Base-by-base conservation (phyloP, 2,888 invertebrate species). In the Pachymerium ferrugineum region DNA sequence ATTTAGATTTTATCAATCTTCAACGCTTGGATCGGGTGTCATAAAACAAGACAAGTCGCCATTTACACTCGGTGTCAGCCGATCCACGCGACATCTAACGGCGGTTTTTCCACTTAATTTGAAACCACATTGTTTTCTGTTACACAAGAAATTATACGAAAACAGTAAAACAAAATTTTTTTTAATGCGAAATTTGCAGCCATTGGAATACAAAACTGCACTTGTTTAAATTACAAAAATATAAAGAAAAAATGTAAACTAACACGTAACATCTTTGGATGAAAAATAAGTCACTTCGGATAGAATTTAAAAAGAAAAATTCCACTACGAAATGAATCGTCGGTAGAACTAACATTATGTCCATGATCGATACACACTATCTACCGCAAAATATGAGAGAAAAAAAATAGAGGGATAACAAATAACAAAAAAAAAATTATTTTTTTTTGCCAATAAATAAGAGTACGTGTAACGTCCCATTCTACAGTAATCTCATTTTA, bases 1-100 rank as follows among this genome's bases (percentile, higher is more conserved):
- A 62, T 1, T 85, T 75, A 38, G 4, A 0, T 16, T 4, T 38
- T 38, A 16, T 16, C 38, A 30, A 47, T 1, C n/a, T 16, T 42
- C 71, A 1, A 3, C 35, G n/a, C n/a, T n/a, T n/a, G n/a, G n/a
- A n/a, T n/a, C n/a, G n/a, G n/a, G n/a, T n/a, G n/a, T n/a, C n/a
- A n/a, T n/a, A n/a, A n/a, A n/a, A n/a, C n/a, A n/a, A n/a, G n/a
- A n/a, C n/a, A n/a, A n/a, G n/a, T n/a, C n/a, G n/a, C n/a, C n/a
- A n/a, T n/a, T n/a, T n/a, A n/a, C n/a, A n/a, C n/a, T n/a, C n/a
- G n/a, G n/a, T n/a, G n/a, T n/a, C n/a, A n/a, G n/a, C n/a, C n/a
- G n/a, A n/a, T n/a, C n/a, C n/a, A n/a, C n/a, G n/a, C n/a, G n/a
- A n/a, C n/a, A n/a, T n/a, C n/a, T n/a, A n/a, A n/a, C n/a, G 25